These are phyloP conservation scores for Anastatus disparis DNA, from an alignment of 1,140 invertebrate species.

Conservation along the genomic window DNA sequence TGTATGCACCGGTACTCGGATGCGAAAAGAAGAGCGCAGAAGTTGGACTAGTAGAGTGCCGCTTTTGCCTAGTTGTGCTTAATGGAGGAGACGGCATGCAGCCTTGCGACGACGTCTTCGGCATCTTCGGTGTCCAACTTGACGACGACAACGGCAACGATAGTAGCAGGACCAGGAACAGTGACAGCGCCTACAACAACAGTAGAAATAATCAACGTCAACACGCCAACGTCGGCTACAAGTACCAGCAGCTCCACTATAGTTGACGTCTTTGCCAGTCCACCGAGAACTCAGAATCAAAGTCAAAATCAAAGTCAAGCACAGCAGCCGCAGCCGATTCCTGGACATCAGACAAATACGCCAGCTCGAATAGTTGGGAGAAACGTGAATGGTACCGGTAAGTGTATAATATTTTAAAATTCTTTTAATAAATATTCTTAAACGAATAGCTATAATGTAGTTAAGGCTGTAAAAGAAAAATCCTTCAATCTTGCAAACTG, in stretches of 20 bases:
- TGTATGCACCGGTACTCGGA: conserved; percentile 26
- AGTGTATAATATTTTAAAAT: too few relatives aligned
- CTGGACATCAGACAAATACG: conserved; percentile 40
- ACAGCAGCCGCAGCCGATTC: conserved; percentile 37
- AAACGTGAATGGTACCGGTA: conserved; percentile 66
- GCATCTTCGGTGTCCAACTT: too few relatives aligned
- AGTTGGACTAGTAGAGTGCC: not conserved
- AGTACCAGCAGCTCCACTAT: conserved; percentile 43
- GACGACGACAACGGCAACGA: too few relatives aligned
- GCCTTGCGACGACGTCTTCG: conserved; percentile 52
- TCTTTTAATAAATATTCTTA: too few relatives aligned
- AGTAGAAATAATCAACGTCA: too few relatives aligned
- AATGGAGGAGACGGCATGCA: conserved; percentile 41
- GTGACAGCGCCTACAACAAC: too few relatives aligned
- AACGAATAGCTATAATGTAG: too few relatives aligned
- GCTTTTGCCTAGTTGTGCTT: conserved; percentile 2
- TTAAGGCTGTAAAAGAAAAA: too few relatives aligned
- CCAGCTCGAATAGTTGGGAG: conserved; percentile 60
- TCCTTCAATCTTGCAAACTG: too few relatives aligned
- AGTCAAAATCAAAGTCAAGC: conserved; percentile 15
- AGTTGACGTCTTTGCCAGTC: conserved; percentile 39
- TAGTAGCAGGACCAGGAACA: too few relatives aligned
- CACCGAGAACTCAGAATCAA: conserved; percentile 9
- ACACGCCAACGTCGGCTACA: too few relatives aligned
- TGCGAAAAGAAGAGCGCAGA: conserved; percentile 4